Conservation (phyloP, 2,888 invertebrate species). For the Prosapia bicincta region DNA sequence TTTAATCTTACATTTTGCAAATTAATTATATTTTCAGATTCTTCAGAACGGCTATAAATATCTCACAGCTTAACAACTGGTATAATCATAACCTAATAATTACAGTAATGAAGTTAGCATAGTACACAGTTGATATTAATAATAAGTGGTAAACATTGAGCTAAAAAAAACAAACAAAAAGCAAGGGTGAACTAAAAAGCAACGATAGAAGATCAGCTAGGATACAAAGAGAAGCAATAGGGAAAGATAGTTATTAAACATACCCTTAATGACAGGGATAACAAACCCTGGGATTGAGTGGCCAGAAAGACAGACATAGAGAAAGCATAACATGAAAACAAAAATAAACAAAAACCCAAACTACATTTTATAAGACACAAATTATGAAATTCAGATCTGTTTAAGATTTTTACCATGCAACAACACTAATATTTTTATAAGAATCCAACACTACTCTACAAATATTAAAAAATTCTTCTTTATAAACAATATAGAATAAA, state of each 20-base stretch:
- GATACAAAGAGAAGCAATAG: slow-evolving; percentile 36
- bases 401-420: background rate
- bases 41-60: too few species aligned
- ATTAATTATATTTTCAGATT: too few species aligned
- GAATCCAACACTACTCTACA: too few species aligned
- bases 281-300: slow-evolving; percentile 31
- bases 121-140: too few species aligned
- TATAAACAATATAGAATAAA: too few species aligned
- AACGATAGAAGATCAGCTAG: too few species aligned
- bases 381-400: background rate
- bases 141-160: background rate
- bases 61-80: too few species aligned
- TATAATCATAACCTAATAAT: too few species aligned
- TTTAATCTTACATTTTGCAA: too few species aligned
- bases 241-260: slow-evolving; percentile 28
- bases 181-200: background rate
- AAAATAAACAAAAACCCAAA: background rate
- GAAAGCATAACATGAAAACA: slow-evolving; percentile 13
- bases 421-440: too few species aligned
- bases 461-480: too few species aligned
- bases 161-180: background rate
- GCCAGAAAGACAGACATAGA: slow-evolving; percentile 10
- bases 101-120: too few species aligned
- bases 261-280: slow-evolving; percentile 38
- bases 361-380: background rate